Conservation (phyloP, 2,888 invertebrate species). For the Scrobipalpa atriplicella region DNA sequence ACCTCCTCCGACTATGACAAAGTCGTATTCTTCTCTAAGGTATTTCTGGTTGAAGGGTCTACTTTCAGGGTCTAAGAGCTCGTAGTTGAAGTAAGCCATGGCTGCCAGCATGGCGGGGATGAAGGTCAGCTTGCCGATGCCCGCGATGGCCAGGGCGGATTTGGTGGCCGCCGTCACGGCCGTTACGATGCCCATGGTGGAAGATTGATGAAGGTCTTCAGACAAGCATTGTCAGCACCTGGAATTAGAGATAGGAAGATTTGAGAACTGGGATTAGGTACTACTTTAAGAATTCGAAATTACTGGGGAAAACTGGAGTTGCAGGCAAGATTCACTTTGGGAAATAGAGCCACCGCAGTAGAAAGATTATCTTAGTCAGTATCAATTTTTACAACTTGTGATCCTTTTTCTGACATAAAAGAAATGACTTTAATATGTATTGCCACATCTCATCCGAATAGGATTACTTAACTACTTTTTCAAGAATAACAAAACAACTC, state of each 20-base stretch:
- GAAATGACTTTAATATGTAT: no score
- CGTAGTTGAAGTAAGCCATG: slow-evolving; percentile 92
- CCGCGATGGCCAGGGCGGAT: slow-evolving; percentile 86
- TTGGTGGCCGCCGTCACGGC: slow-evolving; percentile 87
- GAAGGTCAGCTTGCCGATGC: slow-evolving; percentile 88
- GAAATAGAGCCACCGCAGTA: no score
- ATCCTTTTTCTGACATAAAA: no score
- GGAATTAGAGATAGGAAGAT: neutral
- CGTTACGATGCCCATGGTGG: slow-evolving; percentile 65
- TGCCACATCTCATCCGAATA: no score
- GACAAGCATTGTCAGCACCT: slow-evolving; percentile 17
- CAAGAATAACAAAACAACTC: no score
- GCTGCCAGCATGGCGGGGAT: slow-evolving; percentile 89
- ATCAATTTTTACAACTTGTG: no score
- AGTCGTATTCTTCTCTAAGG: slow-evolving; percentile 89
- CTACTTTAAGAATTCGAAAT: neutral
- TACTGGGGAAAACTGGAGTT: no score
- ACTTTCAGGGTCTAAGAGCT: slow-evolving; percentile 92
- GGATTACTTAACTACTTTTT: no score
- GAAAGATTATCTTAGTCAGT: no score
- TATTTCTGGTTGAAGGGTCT: slow-evolving; percentile 87
- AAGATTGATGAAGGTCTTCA: neutral
- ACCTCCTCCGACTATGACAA: slow-evolving; percentile 91
- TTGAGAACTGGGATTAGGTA: neutral
- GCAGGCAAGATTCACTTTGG: no score